Conservation (phyloP, 2,113 vertebrate species). For the Oceanodroma tethys region DNA sequence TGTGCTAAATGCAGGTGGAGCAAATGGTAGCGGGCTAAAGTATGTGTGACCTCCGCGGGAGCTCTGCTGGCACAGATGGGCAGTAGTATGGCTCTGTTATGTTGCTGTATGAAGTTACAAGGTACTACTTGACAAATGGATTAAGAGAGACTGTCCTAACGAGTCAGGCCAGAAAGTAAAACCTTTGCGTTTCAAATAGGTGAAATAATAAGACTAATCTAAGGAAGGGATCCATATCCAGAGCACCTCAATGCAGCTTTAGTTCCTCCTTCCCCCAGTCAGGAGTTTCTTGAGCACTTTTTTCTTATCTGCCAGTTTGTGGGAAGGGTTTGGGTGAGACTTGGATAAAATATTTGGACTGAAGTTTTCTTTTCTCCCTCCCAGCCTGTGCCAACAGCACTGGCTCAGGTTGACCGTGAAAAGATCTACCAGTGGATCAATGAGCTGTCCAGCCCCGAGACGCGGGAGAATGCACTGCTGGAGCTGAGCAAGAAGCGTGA, state of each 20-base stretch:
- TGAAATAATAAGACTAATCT: background rate
- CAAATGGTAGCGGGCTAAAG: background rate
- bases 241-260: background rate
- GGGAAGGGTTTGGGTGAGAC: background rate
- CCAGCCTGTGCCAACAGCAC: conserved; percentile 91
- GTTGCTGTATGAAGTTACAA: background rate
- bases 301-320: background rate
- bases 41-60: background rate
- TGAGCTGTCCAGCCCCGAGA: conserved; percentile 95
- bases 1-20: background rate
- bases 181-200: background rate
- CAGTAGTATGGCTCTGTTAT: background rate
- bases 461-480: conserved; percentile 92
- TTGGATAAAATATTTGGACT: background rate
- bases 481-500: conserved; percentile 97
- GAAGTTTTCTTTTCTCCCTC: conserved; percentile 24
- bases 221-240: background rate
- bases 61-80: background rate
- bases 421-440: conserved; percentile 99
- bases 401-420: conserved; percentile 95
- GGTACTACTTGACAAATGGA: background rate
- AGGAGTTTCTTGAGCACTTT: background rate
- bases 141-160: background rate
- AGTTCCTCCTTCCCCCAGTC: background rate
- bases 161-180: background rate